Percentiles rank a stretch among this genome's conserved stretches.
phyloP scores from a whole-genome alignment of 2,113 vertebrate species.

The Paratilapia polleni region DNA sequence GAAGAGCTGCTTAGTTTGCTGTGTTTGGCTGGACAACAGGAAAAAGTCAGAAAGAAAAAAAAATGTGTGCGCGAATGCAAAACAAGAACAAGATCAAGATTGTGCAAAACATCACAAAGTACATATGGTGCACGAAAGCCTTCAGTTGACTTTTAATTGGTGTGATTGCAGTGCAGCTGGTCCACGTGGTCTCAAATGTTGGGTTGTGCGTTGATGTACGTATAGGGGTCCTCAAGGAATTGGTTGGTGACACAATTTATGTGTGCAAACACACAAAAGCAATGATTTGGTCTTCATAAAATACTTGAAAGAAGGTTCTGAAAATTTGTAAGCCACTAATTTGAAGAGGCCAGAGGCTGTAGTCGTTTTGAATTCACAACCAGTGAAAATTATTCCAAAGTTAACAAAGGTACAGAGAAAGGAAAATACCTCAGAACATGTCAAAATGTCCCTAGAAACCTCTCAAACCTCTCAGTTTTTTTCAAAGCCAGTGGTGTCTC shows the following conservation, averaged over 20 bases:
- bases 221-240: not conserved
- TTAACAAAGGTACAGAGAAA: not conserved
- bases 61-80: not conserved
- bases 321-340: not conserved
- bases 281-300: not conserved
- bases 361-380: not conserved
- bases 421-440: not conserved
- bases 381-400: not conserved
- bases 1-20: conserved; percentile 9
- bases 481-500: not conserved
- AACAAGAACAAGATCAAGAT: not conserved
- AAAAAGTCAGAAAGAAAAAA: conserved; percentile 3
- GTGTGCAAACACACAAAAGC: not conserved
- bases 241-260: not conserved
- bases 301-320: not conserved
- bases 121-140: not conserved
- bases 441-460: not conserved
- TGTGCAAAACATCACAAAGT: not conserved
- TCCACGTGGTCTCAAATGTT: not conserved
- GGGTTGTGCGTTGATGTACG: not conserved
- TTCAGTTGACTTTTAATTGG: conserved; percentile 4
- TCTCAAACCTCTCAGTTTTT: too few species aligned
- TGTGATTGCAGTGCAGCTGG: not conserved
- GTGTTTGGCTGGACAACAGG: conserved; percentile 4
- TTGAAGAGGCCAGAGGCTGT: not conserved